Evolutionary conservation across 1,140 invertebrate genomes (phyloP).

Genomic region (Holcopasites calliopsidis): DNA sequence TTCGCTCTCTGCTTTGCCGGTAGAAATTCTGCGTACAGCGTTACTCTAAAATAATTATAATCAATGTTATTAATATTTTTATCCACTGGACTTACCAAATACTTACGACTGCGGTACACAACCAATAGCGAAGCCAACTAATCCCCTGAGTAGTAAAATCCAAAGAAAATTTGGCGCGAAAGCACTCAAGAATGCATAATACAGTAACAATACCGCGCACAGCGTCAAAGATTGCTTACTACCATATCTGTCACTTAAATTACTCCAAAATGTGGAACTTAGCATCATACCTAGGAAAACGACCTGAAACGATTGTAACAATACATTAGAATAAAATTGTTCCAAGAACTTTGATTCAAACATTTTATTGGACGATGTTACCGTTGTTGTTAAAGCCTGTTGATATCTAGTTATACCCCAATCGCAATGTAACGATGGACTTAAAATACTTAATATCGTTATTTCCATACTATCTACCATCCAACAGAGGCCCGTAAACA

Average conservation of each 20-base stretch:
- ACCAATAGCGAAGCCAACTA: constrained; percentile 97
- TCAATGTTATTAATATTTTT: constrained; percentile 14
- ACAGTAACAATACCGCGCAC: constrained; percentile 93
- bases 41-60: constrained; percentile 85
- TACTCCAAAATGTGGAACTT: constrained; percentile 97
- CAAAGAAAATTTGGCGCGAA: constrained; percentile 95
- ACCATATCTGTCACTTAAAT: constrained; percentile 96
- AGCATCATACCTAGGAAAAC: constrained; percentile 98
- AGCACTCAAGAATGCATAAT: constrained; percentile 94
- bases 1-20: constrained; percentile 95
- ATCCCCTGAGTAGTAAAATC: constrained; percentile 92
- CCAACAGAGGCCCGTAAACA: constrained; percentile 94
- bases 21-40: constrained; percentile 97
- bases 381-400: constrained; percentile 88
- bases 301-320: constrained; percentile 81
- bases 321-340: constrained; percentile 4
- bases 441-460: constrained; percentile 96
- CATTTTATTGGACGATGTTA: constrained; percentile 66
- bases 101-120: constrained; percentile 98
- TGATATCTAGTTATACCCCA: constrained; percentile 93
- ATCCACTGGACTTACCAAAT: constrained; percentile 42
- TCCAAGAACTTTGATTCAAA: neutral
- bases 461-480: constrained; percentile 99
- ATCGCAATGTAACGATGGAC: constrained; percentile 95
- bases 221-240: constrained; percentile 93